Evolutionary conservation across 92 coral and sea anemone species (phyloP), one percentile per base, ranked within the genome.

Genomic region (Zoanthus solanderi): DNA sequence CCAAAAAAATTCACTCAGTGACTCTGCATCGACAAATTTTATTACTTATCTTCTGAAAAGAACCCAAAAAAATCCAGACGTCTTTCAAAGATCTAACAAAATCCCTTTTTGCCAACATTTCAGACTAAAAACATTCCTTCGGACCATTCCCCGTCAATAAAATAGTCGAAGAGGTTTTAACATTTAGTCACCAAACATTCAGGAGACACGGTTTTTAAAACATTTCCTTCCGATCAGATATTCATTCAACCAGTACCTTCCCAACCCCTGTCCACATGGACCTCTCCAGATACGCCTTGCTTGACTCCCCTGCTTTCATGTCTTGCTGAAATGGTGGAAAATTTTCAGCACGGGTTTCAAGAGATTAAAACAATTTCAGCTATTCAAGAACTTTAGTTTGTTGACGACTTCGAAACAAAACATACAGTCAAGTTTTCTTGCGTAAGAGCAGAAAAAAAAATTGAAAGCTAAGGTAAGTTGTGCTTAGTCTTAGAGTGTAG

Each of bases 151-250:
- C 23, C 23, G 23, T 23, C 23, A 23, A 23, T 23, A 23, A 23
- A 23, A 23, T 23, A 67, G 72, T 67, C 72, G 72, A 67, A 67
- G 32, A 67, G 72, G 72, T 5, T 67, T 67, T 23, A 32, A 67
- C 72, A 67, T 67, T 67, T 30, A 32, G 72, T 67, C 32, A 67
- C 5, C 72, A 67, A 67, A n/a, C n/a, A 10, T 67, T n/a, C 32
- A 67, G 4, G 12, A 67, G 72, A 67, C 72, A 67, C 72, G n/a
- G 72, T 10, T 67, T 67, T 67, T 67, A 67, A 67, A 67, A 67
- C 72, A 67, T 30, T 6, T 67, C 72, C 31, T 67, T 32, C 72
- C 31, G 72, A 23, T 23, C 23, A 14, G 63, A 14, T 14, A 56
- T 56, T 56, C 63, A 9, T 6, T 56, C 4, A 47, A 47, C 52